phyloP scores from a whole-genome alignment of 2,797 vertebrate genomes.

The Characodon lateralis region DNA sequence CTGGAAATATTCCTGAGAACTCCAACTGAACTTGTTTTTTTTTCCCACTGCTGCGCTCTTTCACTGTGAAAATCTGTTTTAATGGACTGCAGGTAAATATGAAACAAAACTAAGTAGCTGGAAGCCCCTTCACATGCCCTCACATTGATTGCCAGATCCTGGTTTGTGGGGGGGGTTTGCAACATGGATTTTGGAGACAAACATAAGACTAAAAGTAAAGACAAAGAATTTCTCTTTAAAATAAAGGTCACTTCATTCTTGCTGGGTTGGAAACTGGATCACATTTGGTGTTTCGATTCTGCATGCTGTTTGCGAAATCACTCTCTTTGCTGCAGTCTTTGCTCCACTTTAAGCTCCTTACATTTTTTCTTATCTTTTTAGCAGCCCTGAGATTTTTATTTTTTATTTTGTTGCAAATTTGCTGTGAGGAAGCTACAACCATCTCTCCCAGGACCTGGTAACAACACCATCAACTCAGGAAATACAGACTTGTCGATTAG shows the following conservation, averaged over 20 bases:
- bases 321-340: neutral
- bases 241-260: neutral
- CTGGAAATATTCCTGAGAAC: constrained; percentile 71
- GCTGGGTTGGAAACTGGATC: constrained; percentile 16
- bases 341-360: constrained; percentile 10
- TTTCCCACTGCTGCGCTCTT: constrained; percentile 44
- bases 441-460: constrained; percentile 33
- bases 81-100: constrained; percentile 7
- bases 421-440: constrained; percentile 29
- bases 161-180: neutral
- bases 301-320: constrained; percentile 26
- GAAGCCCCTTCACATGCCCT: neutral
- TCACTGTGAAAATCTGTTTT: constrained; percentile 43
- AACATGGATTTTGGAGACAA: neutral
- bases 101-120: constrained; percentile 7
- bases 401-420: neutral
- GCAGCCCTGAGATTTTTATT: constrained; percentile 11
- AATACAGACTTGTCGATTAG: constrained; percentile 61
- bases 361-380: neutral
- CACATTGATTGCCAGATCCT: constrained; percentile 16
- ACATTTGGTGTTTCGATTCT: constrained; percentile 7
- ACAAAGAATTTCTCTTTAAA: constrained; percentile 28
- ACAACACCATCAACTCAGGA: constrained; percentile 68
- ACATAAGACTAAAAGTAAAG: constrained; percentile 20
- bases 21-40: constrained; percentile 53